Evolutionary conservation across 2,113 vertebrate genomes (phyloP).

Genomic region (Mesitornis unicolor): DNA sequence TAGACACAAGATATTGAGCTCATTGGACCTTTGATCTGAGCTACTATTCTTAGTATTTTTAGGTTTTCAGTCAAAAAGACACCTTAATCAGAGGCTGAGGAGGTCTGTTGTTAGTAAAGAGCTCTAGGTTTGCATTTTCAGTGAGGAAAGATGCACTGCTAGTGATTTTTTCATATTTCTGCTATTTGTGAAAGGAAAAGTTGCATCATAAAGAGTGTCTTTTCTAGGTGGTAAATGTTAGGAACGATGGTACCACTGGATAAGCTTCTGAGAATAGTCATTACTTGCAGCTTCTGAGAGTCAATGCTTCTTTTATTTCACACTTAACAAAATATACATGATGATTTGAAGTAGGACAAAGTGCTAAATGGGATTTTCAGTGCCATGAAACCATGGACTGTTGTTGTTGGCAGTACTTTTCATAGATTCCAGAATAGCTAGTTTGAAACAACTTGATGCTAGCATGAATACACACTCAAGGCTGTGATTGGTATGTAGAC

Average conservation of each 20-base stretch:
- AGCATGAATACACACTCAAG: not conserved
- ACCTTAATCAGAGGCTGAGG: not conserved
- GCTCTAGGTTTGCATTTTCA: not conserved
- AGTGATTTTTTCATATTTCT: not conserved
- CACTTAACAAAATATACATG: not conserved
- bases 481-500: not conserved
- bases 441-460: not conserved
- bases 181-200: not conserved
- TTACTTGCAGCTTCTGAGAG: not conserved
- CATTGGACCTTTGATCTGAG: not conserved
- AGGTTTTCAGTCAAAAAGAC: not conserved
- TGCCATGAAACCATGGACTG: not conserved
- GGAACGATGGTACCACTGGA: not conserved
- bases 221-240: not conserved
- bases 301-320: not conserved
- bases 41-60: not conserved
- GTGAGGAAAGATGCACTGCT: not conserved
- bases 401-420: not conserved
- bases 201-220: not conserved
- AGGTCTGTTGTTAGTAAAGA: not conserved
- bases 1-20: not conserved
- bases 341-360: not conserved
- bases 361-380: not conserved
- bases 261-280: not conserved
- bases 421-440: fast-evolving